Percentiles rank a stretch among this genome's conserved stretches.
Evolutionary conservation across 2,888 invertebrate species (phyloP).

Genomic region (Perizoma flavofasciatum): DNA sequence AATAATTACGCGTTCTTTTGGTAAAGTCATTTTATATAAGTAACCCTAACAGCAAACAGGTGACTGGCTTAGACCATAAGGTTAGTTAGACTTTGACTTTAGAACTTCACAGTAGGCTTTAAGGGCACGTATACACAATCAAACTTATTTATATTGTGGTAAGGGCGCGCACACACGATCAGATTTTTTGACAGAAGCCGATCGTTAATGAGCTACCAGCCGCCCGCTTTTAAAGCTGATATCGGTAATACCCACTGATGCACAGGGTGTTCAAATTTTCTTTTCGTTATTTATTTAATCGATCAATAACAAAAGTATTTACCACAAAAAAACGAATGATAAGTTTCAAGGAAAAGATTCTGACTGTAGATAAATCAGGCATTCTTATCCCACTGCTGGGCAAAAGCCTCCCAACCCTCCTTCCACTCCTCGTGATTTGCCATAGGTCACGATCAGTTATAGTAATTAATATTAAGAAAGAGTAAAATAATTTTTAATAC

Average conservation of each 20-base stretch:
- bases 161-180: conserved; percentile 39
- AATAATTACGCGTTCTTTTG: conserved; percentile 8
- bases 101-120: conserved; percentile 57
- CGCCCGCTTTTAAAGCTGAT: conserved; percentile 55
- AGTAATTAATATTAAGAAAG: no score
- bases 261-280: conserved; percentile 20
- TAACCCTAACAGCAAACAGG: conserved; percentile 30
- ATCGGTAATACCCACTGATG: conserved; percentile 33
- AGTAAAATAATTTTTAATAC: no score
- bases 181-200: conserved; percentile 66
- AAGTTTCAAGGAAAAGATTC: no score
- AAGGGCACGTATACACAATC: conserved; percentile 36
- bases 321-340: no score
- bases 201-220: conserved; percentile 70
- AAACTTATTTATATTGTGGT: conserved; percentile 50
- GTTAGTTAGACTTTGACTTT: no score
- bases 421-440: no score
- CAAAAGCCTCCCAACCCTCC: no score
- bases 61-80: conserved; percentile 38
- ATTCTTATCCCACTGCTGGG: no score
- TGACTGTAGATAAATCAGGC: no score
- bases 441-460: no score
- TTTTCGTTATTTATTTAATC: neutral
- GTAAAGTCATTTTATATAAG: conserved; percentile 8
- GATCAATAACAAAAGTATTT: no score